Evolutionary conservation across 2,113 vertebrate genomes (phyloP).

Genomic region (Pithys albifrons): DNA sequence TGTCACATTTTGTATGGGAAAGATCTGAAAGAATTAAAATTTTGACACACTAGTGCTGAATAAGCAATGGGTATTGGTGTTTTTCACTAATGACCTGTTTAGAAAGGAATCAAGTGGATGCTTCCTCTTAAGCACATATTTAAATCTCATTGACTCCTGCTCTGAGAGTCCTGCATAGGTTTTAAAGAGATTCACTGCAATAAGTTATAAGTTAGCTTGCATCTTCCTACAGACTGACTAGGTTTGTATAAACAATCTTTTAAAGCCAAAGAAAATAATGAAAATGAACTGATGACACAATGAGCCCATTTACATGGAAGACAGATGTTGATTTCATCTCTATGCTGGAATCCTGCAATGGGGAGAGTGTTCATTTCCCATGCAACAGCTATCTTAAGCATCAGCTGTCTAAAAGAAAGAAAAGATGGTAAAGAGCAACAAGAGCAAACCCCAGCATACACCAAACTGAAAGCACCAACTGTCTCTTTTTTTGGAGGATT

Average conservation of each 20-base stretch:
- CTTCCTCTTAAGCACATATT: background rate
- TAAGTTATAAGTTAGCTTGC: background rate
- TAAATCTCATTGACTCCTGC: background rate
- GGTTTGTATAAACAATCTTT: background rate
- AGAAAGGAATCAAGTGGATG: background rate
- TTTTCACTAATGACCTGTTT: background rate
- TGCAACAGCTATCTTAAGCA: background rate
- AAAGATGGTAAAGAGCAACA: background rate
- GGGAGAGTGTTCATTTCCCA: background rate
- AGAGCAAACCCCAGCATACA: fast-evolving
- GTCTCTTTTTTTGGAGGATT: background rate
- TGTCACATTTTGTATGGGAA: background rate
- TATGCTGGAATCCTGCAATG: background rate
- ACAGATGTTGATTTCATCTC: background rate
- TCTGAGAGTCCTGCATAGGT: background rate
- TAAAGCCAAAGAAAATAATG: background rate
- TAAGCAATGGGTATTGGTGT: background rate
- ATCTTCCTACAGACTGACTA: background rate
- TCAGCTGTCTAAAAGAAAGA: background rate
- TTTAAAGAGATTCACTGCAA: background rate
- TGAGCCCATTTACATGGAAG: background rate
- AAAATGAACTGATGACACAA: background rate
- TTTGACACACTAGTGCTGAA: background rate
- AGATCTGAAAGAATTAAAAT: background rate
- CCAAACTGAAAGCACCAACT: background rate